These are phyloP conservation scores for Microcebus lehilahytsara DNA, from an alignment of 2,113 vertebrate species.

Conservation along the genomic window DNA sequence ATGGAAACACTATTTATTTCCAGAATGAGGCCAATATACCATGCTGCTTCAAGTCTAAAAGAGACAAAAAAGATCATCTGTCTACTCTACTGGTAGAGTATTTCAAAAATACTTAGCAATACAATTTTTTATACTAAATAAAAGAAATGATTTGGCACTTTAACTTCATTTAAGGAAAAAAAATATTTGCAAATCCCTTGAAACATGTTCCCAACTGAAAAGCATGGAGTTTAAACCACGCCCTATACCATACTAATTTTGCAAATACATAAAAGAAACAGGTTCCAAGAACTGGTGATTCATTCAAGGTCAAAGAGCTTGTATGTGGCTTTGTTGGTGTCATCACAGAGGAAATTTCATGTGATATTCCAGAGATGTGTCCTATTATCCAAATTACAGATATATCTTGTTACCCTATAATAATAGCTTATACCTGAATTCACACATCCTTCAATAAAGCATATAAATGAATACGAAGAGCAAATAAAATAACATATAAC, in stretches of 20 bases:
- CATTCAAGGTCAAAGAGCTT: not conserved
- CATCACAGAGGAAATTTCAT: not conserved
- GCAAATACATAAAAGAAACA: not conserved
- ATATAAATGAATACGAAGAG: not conserved
- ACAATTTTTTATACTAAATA: constrained; percentile 8
- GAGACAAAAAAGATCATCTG: not conserved
- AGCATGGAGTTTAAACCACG: not conserved
- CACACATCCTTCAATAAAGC: not conserved
- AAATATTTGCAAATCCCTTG: constrained; percentile 27
- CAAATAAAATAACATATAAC: not conserved
- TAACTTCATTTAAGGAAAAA: not conserved
- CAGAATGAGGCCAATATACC: not conserved
- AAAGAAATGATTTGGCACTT: constrained; percentile 13
- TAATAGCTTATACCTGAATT: not conserved
- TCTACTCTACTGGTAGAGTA: not conserved
- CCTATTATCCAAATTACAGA: not conserved
- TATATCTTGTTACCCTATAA: not conserved
- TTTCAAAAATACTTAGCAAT: constrained; percentile 26
- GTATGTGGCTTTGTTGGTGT: not conserved
- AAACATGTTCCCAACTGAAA: not conserved
- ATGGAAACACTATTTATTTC: not conserved
- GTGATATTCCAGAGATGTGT: not conserved
- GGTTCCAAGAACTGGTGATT: not conserved
- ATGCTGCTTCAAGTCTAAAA: constrained; percentile 26
- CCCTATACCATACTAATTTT: not conserved